Conservation (phyloP, 2,113 vertebrate genomes). For the Theropithecus gelada region DNA sequence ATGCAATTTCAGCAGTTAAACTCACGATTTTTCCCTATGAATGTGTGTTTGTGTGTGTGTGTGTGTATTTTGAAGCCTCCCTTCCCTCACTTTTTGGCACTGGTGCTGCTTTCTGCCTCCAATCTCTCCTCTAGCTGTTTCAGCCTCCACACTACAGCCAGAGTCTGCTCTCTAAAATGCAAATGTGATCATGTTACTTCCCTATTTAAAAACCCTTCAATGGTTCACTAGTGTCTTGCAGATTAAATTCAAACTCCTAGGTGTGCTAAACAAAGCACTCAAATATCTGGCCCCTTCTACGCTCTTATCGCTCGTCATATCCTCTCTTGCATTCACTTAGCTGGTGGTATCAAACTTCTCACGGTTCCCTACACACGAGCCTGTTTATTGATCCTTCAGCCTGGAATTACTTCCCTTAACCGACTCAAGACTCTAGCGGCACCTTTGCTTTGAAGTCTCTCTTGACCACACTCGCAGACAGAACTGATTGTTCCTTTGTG, state of each 20-base stretch:
- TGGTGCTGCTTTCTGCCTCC: not conserved
- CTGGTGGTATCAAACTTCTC: not conserved
- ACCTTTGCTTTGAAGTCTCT: not conserved
- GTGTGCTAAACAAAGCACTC: not conserved
- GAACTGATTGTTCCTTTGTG: not conserved
- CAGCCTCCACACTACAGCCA: not conserved
- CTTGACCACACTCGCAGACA: not conserved
- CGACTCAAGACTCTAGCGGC: not conserved
- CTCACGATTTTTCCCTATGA: not conserved
- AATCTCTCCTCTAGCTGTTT: not conserved
- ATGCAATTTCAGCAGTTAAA: not conserved
- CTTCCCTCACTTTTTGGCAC: not conserved
- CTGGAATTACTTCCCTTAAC: not conserved
- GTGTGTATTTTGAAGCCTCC: not conserved
- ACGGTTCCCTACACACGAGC: not conserved
- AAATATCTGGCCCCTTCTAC: not conserved
- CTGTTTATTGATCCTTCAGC: not conserved
- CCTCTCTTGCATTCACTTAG: not conserved
- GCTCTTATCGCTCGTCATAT: not conserved
- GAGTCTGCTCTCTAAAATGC: not conserved
- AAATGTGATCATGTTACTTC: constrained; percentile 39
- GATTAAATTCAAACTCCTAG: constrained; percentile 22
- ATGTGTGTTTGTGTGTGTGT: not conserved
- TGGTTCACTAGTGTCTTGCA: not conserved
- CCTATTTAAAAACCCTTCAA: constrained; percentile 24